Base-by-base conservation (phyloP, 2,113 vertebrate species). In the Gymnobelideus leadbeateri region DNA sequence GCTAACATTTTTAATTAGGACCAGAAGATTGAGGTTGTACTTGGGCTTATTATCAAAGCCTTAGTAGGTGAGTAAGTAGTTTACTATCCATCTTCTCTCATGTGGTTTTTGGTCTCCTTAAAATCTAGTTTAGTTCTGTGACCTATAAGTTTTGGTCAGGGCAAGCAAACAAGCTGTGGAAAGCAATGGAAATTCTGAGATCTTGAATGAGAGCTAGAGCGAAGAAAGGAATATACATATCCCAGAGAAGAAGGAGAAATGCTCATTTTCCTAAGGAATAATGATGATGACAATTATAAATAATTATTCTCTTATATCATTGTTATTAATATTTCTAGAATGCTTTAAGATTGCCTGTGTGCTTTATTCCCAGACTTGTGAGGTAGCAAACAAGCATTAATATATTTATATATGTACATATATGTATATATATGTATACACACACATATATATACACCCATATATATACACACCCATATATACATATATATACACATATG, bases 11-110 rank as follows among this genome's bases (percentile, higher is more conserved):
- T 96, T 97, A 95, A 95, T 93, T 68, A 96, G 93, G 52, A 91
- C 61, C 46, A 96, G 54, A 94, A 95, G 37, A 52, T 89, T 90
- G 37, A 96, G 84, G 47, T 93, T 97, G 91, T 95, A 96, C 61
- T 96, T 95, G 94, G 93, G 94, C 92, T 91, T 77, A 26, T 94
- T 49, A 96, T 97, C 92, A 97, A 96, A 97, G 26, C 51, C 49
- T 91, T 90, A 68, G 31, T 26, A 37, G 0, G 25, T 95, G 31
- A 37, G 91, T 77, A 55, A 51, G 94, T 89, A 93, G 89, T 93
- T n/a, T 14, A 43, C 43, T 43, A n/a, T 91, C 46, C 84, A 92
- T 26, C 43, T 90, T 92, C 89, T 96, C n/a, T 93, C 51, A 50
- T 14, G 11, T 94, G 68, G 61, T 7, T 94, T 51, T 2, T 7